Conservation (phyloP, 2,797 vertebrate genomes). For the Catostomus latipinnis region DNA sequence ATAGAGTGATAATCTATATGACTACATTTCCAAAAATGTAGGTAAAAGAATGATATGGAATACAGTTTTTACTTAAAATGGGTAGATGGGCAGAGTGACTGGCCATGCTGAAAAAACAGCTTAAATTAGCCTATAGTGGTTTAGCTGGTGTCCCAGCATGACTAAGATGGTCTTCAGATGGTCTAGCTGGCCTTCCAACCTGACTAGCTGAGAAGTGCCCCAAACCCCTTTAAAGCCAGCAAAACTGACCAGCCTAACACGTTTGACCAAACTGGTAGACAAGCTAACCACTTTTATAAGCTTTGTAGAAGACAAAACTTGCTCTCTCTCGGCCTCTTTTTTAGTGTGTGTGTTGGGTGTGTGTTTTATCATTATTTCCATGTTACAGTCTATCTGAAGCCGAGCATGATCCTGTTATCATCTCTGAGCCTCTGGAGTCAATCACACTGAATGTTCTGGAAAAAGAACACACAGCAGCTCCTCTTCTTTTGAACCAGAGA, state of each 20-base stretch:
- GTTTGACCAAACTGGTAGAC: not conserved
- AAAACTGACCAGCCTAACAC: not conserved
- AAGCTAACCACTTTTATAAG: not conserved
- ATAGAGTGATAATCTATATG: not conserved
- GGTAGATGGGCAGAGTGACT: not conserved
- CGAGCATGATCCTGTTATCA: slow-evolving; percentile 52
- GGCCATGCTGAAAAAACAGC: no score
- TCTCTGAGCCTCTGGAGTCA: slow-evolving; percentile 50
- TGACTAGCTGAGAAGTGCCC: not conserved
- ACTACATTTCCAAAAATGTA: not conserved
- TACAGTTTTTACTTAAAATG: no score
- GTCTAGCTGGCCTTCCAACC: no score
- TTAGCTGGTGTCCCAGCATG: not conserved
- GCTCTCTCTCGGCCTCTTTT: not conserved
- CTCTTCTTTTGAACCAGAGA: slow-evolving; percentile 67
- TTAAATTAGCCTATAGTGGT: not conserved
- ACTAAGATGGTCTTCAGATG: no score
- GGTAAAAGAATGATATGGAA: not conserved
- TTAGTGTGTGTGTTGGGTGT: not conserved
- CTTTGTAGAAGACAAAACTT: not conserved
- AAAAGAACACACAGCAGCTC: slow-evolving; percentile 66
- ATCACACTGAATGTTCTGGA: slow-evolving; percentile 36
- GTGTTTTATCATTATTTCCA: not conserved
- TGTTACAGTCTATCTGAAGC: slow-evolving; percentile 57
- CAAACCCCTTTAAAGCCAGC: not conserved